Conservation (phyloP, 2,888 invertebrate species). For the Pollenia griseotomentosa region DNA sequence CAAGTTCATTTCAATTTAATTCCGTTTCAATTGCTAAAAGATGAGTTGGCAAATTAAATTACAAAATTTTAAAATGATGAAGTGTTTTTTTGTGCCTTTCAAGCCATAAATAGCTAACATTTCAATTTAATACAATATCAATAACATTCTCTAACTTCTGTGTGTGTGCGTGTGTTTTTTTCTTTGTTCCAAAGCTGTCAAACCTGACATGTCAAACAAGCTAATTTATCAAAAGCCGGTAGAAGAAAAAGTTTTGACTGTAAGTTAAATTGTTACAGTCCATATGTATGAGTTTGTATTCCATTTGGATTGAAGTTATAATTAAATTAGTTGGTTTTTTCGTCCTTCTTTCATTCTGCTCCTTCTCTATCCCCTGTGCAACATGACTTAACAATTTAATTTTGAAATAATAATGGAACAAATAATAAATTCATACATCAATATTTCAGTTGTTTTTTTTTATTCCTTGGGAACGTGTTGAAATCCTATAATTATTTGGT, state of each 20-base stretch:
- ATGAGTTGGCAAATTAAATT: conserved; percentile 69
- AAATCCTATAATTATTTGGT: conserved; percentile 62
- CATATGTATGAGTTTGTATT: conserved; percentile 29
- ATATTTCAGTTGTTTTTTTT: conserved; percentile 21
- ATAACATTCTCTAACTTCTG: conserved; percentile 36
- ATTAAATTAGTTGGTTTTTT: conserved; percentile 57
- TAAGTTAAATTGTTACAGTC: conserved; percentile 54
- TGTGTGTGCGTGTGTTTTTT: neutral
- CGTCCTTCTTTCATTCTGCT: neutral
- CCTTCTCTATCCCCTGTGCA: neutral
- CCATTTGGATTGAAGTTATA: conserved; percentile 53
- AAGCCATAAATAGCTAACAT: conserved; percentile 49
- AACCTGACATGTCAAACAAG: conserved; percentile 70
- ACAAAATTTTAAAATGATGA: conserved; percentile 62
- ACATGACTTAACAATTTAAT: conserved; percentile 64
- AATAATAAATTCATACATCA: conserved; percentile 45
- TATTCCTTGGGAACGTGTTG: conserved; percentile 31
- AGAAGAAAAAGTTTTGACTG: conserved; percentile 30
- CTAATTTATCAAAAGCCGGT: conserved; percentile 58
- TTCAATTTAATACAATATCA: conserved; percentile 56
- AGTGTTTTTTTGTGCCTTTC: conserved; percentile 31
- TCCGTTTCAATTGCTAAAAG: conserved; percentile 52
- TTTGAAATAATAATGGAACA: conserved; percentile 42
- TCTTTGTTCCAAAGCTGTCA: conserved; percentile 49
- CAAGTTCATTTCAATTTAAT: conserved; percentile 41